Conservation (phyloP, 2,113 vertebrate genomes). For the Lasiurus cinereus region DNA sequence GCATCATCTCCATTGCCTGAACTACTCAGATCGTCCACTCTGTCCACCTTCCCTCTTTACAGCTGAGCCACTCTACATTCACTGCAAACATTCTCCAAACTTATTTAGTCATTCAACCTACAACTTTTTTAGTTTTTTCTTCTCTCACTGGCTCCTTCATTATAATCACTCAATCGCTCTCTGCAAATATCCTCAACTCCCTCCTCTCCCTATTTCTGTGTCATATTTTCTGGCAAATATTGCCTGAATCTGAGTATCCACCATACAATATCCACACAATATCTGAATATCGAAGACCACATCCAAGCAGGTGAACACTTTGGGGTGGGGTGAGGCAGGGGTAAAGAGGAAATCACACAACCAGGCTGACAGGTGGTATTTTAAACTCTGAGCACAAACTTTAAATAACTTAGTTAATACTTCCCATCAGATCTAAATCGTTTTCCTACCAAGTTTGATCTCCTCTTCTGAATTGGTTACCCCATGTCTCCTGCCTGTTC, state of each 20-base stretch:
- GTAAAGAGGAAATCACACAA: background rate
- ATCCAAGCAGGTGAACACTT: background rate
- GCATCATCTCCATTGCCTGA: background rate
- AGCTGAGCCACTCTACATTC: background rate
- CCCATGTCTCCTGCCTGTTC: background rate
- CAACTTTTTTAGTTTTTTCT: background rate
- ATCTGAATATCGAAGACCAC: conserved; percentile 25
- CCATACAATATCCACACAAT: background rate
- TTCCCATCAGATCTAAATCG: background rate
- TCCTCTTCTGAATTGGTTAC: background rate
- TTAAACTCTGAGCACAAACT: background rate
- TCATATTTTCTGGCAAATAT: background rate
- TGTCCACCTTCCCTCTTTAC: background rate
- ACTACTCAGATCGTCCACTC: background rate
- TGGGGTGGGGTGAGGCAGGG: background rate
- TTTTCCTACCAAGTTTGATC: background rate
- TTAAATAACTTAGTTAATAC: background rate
- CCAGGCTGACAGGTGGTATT: background rate
- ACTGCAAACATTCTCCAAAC: background rate
- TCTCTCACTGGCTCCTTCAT: background rate
- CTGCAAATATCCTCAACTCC: background rate
- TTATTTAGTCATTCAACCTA: background rate
- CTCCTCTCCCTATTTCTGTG: background rate
- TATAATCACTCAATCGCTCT: background rate
- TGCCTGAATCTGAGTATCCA: background rate